phyloP scores from a whole-genome alignment of 2,888 invertebrate genomes.

The Hermaeophaga mercurialis region DNA sequence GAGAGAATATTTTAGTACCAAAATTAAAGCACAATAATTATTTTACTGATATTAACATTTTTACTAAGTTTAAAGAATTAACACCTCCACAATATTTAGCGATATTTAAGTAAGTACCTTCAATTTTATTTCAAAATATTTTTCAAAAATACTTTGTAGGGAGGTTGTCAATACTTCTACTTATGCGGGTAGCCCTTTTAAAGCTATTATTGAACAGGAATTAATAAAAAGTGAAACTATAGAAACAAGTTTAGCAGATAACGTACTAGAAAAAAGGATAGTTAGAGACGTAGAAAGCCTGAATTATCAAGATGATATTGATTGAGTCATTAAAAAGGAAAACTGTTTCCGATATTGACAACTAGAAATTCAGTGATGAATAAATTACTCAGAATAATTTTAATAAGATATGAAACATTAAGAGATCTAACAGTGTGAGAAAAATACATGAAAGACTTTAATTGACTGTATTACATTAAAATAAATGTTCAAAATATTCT shows the following conservation, averaged over 20 bases:
- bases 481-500: too few relatives aligned
- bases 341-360: too few relatives aligned
- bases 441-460: too few relatives aligned
- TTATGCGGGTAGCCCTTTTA: slow-evolving; percentile 68
- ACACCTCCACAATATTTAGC: slow-evolving; percentile 67
- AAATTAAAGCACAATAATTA: slow-evolving; percentile 41
- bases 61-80: slow-evolving; percentile 74
- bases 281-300: slow-evolving; percentile 29
- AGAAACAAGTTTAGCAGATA: slow-evolving; percentile 42
- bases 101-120: slow-evolving; percentile 62
- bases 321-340: neutral
- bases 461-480: too few relatives aligned
- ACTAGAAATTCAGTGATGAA: too few relatives aligned
- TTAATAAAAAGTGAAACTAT: slow-evolving; percentile 60
- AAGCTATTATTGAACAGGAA: slow-evolving; percentile 68
- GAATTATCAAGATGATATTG: slow-evolving; percentile 17
- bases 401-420: too few relatives aligned
- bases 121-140: too few relatives aligned
- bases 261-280: slow-evolving; percentile 34
- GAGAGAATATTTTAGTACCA: slow-evolving; percentile 52
- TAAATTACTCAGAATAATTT: too few relatives aligned
- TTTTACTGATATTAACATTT: slow-evolving; percentile 68
- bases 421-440: too few relatives aligned
- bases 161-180: slow-evolving; percentile 67
- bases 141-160: too few relatives aligned